Evolutionary conservation across 2,113 vertebrate genomes (phyloP).

Genomic region (Erinaceus europaeus): DNA sequence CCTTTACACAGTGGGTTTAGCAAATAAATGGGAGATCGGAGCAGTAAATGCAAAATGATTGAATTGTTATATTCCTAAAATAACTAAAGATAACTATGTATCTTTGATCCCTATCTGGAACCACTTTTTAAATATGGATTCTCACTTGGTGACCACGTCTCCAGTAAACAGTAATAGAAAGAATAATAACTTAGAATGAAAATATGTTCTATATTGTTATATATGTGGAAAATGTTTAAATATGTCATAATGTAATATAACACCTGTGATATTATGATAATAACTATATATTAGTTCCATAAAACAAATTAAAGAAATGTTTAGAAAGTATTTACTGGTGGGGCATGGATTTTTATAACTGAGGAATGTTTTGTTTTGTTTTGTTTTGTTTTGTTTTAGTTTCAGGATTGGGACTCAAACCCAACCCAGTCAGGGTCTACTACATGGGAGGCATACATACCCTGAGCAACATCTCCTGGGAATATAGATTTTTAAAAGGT

Average conservation of each 20-base stretch:
- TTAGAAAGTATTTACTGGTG: neutral
- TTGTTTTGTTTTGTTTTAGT: too few species aligned
- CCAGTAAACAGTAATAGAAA: neutral
- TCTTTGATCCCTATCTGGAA: neutral
- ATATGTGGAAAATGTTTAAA: slow-evolving; percentile 10
- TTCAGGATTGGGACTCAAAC: too few species aligned
- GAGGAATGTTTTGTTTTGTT: too few species aligned
- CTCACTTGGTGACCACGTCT: neutral
- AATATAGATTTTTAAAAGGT: too few species aligned
- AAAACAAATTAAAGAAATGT: neutral
- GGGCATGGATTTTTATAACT: neutral
- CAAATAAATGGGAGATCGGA: neutral
- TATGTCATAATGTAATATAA: too few species aligned
- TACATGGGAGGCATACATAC: too few species aligned
- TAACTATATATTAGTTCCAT: neutral
- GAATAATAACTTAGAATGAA: neutral
- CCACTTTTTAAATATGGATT: neutral
- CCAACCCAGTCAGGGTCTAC: too few species aligned
- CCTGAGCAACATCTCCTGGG: too few species aligned
- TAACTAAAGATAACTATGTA: neutral
- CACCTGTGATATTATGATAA: too few species aligned
- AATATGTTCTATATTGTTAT: neutral
- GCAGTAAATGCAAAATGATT: neutral
- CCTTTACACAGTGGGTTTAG: neutral
- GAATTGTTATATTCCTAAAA: neutral